Evolutionary conservation across 2,888 invertebrate species (phyloP), one percentile per base, ranked within the genome.

Genomic region (Bibio marci): DNA sequence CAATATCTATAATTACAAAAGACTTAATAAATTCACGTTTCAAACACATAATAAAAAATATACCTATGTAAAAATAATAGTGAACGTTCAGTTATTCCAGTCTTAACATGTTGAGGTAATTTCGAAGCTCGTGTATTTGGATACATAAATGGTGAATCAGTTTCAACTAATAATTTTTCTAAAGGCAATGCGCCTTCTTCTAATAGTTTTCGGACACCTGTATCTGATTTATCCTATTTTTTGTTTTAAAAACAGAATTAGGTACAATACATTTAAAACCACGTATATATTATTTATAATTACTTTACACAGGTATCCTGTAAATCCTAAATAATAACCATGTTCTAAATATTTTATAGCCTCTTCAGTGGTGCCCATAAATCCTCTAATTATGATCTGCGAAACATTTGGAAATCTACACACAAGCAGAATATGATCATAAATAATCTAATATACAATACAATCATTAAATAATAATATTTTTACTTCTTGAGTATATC

Each of bases 141-240:
- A 59, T 87, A 94, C 90, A 92, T 91, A 56, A 90, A 94, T 2
- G 94, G 92, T 1, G 91, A 82, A 62, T 94, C 92, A 0, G 91
- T 90, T 62, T 92, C 91, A 5, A 94, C 80, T 41, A 94, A 61
- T 49, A 92, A 62, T 55, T 77, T 73, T 50, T 92, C 88, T 47
- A 94, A 55, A 0, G 91, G 88, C 51, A 90, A 67, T 38, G 76
- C 66, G 39, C 82, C 77, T 52, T 82, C 80, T 27, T 83, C 80
- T 28, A 94, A 58, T 44, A 90, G 64, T 55, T 83, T 76, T 39
- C 90, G 69, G 4, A 94, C 81, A 11, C 92, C 91, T 39, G 82
- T 80, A 53, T 88, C 87, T 6, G 87, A 83, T 62, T 90, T 91
- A 54, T 92, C 92, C 67, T 91, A 6, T 22, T 22, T 22, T 22